These are phyloP conservation scores for Scolanthus callimorphus DNA, from an alignment of 92 coral and sea anemone species.

Conservation along the genomic window DNA sequence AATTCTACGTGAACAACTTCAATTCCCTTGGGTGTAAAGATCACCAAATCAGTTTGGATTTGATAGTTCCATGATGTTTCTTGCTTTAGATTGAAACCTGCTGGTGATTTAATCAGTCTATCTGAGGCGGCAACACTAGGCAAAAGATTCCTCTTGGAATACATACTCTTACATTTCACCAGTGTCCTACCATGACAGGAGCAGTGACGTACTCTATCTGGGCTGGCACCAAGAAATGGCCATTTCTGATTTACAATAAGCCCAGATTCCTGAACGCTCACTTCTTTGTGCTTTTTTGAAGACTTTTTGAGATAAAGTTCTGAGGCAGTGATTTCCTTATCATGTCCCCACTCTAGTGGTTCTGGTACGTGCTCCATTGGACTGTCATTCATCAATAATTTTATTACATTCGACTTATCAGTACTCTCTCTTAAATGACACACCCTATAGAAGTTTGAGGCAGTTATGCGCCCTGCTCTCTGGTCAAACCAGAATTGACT, in stretches of 20 bases:
- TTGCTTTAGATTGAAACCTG: conserved; percentile 7
- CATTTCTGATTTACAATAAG: conserved; percentile 14
- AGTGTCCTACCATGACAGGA: conserved; percentile 9
- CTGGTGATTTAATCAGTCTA: neutral
- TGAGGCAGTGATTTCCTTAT: conserved; percentile 2
- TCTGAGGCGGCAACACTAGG: conserved; percentile 22
- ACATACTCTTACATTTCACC: conserved; percentile 12
- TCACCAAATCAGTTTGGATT: conserved; percentile 39
- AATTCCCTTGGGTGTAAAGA: conserved; percentile 54
- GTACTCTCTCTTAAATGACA: conserved; percentile 49
- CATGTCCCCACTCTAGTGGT: conserved; percentile 40
- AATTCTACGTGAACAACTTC: conserved; percentile 44
- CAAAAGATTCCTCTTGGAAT: conserved; percentile 9
- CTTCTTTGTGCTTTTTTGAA: conserved; percentile 1
- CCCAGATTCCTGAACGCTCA: conserved; percentile 7
- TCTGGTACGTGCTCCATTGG: conserved; percentile 44
- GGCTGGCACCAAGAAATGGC: conserved; percentile 26
- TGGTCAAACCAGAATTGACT: conserved; percentile 46
- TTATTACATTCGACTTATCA: conserved; percentile 47
- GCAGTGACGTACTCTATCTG: conserved; percentile 22
- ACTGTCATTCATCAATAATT: conserved; percentile 45
- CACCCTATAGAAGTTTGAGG: conserved; percentile 36
- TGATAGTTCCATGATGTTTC: conserved; percentile 32
- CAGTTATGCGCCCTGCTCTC: conserved; percentile 34
- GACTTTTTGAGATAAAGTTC: conserved; percentile 6